Evolutionary conservation across 2,888 invertebrate species (phyloP).

Genomic region (Oscheius myriophilus): DNA sequence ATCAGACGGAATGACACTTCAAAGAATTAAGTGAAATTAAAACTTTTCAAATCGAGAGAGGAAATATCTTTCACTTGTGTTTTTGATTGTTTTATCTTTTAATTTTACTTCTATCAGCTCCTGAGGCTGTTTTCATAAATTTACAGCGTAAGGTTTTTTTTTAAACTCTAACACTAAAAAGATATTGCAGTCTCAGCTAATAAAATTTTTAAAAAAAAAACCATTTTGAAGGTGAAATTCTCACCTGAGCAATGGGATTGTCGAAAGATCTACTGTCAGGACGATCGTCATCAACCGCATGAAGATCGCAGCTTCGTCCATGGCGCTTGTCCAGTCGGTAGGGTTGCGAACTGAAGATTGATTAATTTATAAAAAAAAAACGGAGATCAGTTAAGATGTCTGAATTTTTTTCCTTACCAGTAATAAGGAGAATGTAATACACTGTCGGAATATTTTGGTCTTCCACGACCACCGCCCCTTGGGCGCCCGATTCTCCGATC

Average conservation of each 20-base stretch:
- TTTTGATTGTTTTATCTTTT: not conserved
- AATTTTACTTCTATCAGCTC: too few relatives aligned
- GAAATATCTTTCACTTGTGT: not conserved
- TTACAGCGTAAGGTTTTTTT: not conserved
- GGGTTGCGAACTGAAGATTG: conserved; percentile 46
- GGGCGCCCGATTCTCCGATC: too few relatives aligned
- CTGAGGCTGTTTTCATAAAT: not conserved
- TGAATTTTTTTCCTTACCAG: conserved; percentile 3
- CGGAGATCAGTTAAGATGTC: not conserved
- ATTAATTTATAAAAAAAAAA: conserved; percentile 1
- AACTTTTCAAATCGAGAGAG: too few relatives aligned
- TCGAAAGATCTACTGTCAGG: conserved; percentile 37
- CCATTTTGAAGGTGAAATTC: too few relatives aligned
- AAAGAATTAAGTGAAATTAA: too few relatives aligned
- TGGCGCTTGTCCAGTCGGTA: conserved; percentile 54
- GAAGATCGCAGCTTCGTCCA: conserved; percentile 60
- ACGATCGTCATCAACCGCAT: conserved; percentile 39
- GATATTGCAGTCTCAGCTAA: not conserved
- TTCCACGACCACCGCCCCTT: not conserved
- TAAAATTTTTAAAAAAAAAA: too few relatives aligned
- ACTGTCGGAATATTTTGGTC: conserved; percentile 28
- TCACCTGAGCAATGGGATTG: conserved; percentile 61
- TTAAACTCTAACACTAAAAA: not conserved
- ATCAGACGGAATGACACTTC: too few relatives aligned
- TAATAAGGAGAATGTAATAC: conserved; percentile 26